phyloP scores from a whole-genome alignment of 2,113 vertebrate genomes.

The Sterrhoptilus dennistouni region DNA sequence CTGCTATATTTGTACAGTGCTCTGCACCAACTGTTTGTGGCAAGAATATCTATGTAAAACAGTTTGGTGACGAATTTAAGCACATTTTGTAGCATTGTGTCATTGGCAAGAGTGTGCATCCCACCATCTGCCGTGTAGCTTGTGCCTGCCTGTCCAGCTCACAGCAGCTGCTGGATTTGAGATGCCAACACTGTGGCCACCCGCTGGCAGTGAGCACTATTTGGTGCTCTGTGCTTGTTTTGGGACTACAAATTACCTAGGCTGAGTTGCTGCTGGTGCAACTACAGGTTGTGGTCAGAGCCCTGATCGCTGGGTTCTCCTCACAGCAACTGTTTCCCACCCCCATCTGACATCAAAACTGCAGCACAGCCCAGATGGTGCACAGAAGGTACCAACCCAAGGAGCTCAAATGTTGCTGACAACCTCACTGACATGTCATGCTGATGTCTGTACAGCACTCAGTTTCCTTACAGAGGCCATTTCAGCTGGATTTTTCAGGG shows the following conservation, averaged over 20 bases:
- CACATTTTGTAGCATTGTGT: background rate
- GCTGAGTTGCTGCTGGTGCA: background rate
- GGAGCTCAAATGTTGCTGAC: slow-evolving; percentile 10
- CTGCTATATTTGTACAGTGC: background rate
- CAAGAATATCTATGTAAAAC: background rate
- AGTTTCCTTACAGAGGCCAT: background rate
- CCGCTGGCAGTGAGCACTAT: background rate
- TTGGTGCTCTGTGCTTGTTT: background rate
- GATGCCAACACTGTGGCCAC: accelerated
- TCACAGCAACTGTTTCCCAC: background rate
- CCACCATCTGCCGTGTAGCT: background rate
- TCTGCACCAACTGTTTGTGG: background rate
- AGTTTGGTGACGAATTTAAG: background rate
- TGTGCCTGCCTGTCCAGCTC: background rate
- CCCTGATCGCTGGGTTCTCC: background rate
- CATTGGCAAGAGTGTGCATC: background rate
- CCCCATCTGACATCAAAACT: background rate
- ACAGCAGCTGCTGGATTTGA: slow-evolving; percentile 10
- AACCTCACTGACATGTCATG: background rate
- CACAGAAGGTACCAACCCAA: background rate
- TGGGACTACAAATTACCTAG: background rate
- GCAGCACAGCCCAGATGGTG: slow-evolving; percentile 19
- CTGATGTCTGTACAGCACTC: background rate
- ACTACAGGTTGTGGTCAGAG: background rate
- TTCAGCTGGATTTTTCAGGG: slow-evolving; percentile 10